Conservation (phyloP, 1,140 invertebrate genomes). For the Camponotus floridanus region DNA sequence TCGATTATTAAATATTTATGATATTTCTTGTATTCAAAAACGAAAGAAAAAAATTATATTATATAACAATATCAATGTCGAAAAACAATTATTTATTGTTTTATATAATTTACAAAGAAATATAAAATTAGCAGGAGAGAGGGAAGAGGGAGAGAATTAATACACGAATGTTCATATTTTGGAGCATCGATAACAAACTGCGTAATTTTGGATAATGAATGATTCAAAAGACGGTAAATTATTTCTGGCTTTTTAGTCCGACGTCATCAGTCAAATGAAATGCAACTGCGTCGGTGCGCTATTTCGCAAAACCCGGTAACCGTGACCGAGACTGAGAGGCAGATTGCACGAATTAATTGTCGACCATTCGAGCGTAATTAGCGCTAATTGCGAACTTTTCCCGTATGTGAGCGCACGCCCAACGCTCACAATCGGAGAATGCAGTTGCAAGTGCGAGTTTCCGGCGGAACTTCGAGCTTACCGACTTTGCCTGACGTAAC, state of each 20-base stretch:
- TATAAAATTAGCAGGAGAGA: not conserved
- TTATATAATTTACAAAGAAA: not conserved
- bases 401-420: conserved; percentile 42
- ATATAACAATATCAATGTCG: no score
- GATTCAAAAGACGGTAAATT: conserved; percentile 31
- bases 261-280: conserved; percentile 50
- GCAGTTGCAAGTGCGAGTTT: conserved; percentile 57
- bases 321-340: conserved; percentile 57
- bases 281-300: conserved; percentile 32
- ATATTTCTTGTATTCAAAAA: no score
- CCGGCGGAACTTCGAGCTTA: conserved; percentile 35
- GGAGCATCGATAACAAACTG: not conserved
- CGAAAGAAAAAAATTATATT: no score
- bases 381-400: conserved; percentile 63
- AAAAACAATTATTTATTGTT: no score
- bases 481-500: conserved; percentile 53
- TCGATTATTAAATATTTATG: no score
- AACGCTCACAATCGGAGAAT: conserved; percentile 54
- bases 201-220: conserved; percentile 23
- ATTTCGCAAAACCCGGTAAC: conserved; percentile 61
- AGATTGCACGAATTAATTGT: conserved; percentile 63
- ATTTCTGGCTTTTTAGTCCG: conserved; percentile 19
- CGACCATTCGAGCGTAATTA: conserved; percentile 64
- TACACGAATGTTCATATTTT: not conserved
- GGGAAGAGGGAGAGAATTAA: not conserved